phyloP scores from a whole-genome alignment of 2,113 vertebrate genomes.

The Poeciliopsis prolifica region DNA sequence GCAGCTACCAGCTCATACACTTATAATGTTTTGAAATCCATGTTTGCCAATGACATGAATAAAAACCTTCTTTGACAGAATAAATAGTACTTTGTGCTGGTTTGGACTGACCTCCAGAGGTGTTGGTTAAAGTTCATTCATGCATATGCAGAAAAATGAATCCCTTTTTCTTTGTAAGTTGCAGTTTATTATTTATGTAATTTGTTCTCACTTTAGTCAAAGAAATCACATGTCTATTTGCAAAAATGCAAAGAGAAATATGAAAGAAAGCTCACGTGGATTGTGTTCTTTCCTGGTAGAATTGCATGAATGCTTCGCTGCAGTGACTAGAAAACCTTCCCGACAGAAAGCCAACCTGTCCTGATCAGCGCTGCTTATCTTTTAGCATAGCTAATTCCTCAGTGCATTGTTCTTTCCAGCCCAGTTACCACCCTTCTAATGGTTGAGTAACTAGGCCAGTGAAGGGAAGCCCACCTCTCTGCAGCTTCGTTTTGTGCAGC shows the following conservation, averaged over 20 bases:
- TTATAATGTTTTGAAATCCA: neutral
- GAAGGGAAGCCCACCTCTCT: constrained; percentile 45
- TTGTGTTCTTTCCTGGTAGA: neutral
- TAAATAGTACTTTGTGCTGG: neutral
- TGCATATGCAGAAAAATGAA: no score
- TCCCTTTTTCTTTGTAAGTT: neutral
- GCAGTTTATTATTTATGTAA: neutral
- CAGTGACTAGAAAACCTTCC: neutral
- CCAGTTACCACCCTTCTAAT: constrained; percentile 46
- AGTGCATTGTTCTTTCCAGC: constrained; percentile 60
- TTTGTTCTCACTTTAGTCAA: neutral
- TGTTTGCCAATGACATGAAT: neutral
- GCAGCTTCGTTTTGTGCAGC: constrained; percentile 60
- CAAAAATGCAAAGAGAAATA: neutral
- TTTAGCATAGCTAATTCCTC: constrained; percentile 55
- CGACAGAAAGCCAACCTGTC: constrained; percentile 22
- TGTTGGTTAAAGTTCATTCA: neutral
- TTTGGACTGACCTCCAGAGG: neutral
- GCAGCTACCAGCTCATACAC: neutral
- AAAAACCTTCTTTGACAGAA: neutral
- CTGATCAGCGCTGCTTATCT: constrained; percentile 41
- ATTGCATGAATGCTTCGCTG: neutral
- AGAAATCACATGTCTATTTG: neutral
- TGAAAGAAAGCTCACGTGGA: neutral
- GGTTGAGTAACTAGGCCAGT: constrained; percentile 65